Conservation (phyloP, 2,888 invertebrate genomes). For the Drosophila lacicola region DNA sequence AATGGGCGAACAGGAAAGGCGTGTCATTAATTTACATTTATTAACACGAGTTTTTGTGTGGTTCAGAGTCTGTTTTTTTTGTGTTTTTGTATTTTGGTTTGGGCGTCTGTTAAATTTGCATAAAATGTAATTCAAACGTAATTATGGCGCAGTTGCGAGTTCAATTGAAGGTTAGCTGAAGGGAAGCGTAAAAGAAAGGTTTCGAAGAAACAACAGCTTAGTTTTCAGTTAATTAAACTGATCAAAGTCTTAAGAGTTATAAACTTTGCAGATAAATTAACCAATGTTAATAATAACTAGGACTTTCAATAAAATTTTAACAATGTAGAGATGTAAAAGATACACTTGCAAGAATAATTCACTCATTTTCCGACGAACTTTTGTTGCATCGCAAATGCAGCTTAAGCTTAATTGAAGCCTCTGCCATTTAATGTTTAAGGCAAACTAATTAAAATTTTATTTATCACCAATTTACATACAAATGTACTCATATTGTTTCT, state of each 20-base stretch:
- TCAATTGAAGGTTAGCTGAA: neutral
- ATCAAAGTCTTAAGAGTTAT: neutral
- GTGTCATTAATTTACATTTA: constrained; percentile 80
- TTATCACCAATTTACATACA: constrained; percentile 25
- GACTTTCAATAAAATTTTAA: neutral
- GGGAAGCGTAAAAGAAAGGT: neutral
- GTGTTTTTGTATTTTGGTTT: constrained; percentile 20
- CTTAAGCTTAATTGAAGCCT: constrained; percentile 40
- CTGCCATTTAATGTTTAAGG: constrained; percentile 27
- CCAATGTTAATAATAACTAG: neutral
- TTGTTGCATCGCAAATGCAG: constrained; percentile 51
- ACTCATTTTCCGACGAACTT: neutral
- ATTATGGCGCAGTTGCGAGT: constrained; percentile 30
- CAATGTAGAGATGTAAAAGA: neutral
- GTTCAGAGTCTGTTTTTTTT: constrained; percentile 35
- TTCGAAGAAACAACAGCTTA: neutral
- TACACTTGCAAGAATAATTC: neutral
- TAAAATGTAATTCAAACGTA: constrained; percentile 53
- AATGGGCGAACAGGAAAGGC: constrained; percentile 28
- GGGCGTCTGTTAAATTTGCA: constrained; percentile 47
- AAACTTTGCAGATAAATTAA: neutral
- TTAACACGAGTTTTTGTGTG: constrained; percentile 74
- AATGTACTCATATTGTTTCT: constrained; percentile 44
- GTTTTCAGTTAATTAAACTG: neutral
- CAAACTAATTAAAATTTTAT: constrained; percentile 37